A percentile compares a stretch with the other conserved stretches of the same genome.
Conservation (phyloP, 2,888 invertebrate genomes). For the Platynereis dumerilii region DNA sequence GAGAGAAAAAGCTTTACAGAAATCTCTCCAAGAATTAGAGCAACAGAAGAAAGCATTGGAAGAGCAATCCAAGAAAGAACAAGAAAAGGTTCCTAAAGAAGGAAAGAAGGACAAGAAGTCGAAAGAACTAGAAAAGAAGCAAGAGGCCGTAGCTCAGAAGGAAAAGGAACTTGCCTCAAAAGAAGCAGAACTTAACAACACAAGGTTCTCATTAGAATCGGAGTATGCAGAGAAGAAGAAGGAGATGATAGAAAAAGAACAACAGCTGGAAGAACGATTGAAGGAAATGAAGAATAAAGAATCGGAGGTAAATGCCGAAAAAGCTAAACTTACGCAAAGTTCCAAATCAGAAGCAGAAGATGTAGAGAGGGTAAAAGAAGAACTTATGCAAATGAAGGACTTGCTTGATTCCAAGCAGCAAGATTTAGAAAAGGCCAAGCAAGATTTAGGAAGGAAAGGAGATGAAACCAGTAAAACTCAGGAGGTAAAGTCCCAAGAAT, state of each 20-base stretch:
- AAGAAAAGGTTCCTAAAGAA: background rate
- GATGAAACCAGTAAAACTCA: too few relatives aligned
- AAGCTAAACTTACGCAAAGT: background rate
- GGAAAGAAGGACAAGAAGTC: constrained; percentile 8
- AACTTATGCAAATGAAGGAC: background rate
- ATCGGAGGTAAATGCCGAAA: background rate
- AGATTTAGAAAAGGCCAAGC: background rate
- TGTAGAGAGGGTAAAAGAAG: constrained; percentile 4
- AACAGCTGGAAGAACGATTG: background rate
- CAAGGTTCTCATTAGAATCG: too few relatives aligned
- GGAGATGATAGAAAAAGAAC: constrained; percentile 4
- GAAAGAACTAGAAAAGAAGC: constrained; percentile 1
- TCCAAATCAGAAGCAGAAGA: background rate
- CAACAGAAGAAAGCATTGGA: too few relatives aligned
- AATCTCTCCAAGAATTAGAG: too few relatives aligned
- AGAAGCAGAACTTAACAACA: too few relatives aligned
- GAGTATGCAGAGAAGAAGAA: too few relatives aligned
- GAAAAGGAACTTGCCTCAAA: background rate
- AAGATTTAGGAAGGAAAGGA: background rate
- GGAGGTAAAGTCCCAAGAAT: too few relatives aligned
- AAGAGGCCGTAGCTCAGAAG: background rate
- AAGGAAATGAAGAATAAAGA: background rate
- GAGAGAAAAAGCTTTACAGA: too few relatives aligned
- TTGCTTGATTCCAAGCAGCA: constrained; percentile 7
- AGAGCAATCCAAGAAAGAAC: too few relatives aligned